phyloP scores from a whole-genome alignment of 2,888 invertebrate species.

The Phasia obesa region DNA sequence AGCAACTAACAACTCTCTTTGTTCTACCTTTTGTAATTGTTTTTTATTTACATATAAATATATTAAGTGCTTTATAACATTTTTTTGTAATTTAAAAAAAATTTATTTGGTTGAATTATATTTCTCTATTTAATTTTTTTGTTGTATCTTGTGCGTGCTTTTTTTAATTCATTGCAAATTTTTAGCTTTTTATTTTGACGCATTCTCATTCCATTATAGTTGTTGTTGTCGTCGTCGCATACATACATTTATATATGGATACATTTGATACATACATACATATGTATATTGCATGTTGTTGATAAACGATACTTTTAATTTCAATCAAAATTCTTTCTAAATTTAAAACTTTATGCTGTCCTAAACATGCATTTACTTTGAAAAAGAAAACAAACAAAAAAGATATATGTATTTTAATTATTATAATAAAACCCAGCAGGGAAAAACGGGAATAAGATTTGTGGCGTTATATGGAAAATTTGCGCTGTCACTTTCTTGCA shows the following conservation, averaged over 20 bases:
- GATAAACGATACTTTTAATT: slow-evolving; percentile 63
- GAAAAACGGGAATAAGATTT: slow-evolving; percentile 2
- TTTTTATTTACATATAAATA: background rate
- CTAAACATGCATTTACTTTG: slow-evolving; percentile 29
- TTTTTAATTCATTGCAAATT: slow-evolving; percentile 35
- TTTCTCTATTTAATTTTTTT: slow-evolving; percentile 30
- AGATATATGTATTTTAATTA: slow-evolving; percentile 28
- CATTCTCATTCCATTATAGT: slow-evolving; percentile 29
- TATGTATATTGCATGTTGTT: slow-evolving; percentile 55
- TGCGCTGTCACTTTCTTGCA: slow-evolving; percentile 21
- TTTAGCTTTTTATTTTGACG: slow-evolving; percentile 32
- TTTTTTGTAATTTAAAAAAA: slow-evolving; percentile 25
- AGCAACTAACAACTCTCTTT: slow-evolving; percentile 20
- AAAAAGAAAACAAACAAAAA: background rate
- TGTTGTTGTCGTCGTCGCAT: slow-evolving; percentile 53
- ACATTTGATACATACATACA: too few species aligned
- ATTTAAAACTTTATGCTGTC: slow-evolving; percentile 59
- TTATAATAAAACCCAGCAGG: slow-evolving; percentile 30
- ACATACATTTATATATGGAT: background rate
- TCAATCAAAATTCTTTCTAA: slow-evolving; percentile 48
- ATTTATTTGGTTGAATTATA: slow-evolving; percentile 62
- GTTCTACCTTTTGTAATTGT: background rate
- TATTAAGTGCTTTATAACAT: slow-evolving; percentile 40
- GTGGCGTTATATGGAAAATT: background rate
- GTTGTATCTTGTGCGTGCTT: slow-evolving; percentile 5